Base-by-base conservation (phyloP, 2,888 invertebrate species). In the Spisula subtruncata region DNA sequence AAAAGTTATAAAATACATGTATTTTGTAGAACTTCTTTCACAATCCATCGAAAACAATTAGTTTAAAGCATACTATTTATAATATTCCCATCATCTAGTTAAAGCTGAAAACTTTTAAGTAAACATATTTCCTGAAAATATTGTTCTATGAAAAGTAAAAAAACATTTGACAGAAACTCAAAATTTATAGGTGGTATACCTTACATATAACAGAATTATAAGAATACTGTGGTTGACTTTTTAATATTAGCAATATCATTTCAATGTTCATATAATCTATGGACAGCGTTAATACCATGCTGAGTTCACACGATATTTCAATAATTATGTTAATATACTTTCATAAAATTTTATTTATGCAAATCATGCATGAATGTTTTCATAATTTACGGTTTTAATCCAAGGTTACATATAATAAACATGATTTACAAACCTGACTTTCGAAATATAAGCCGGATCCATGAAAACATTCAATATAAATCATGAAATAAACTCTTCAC, bases 381-480 rank as follows among this genome's bases (percentile, higher is more conserved):
- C 10, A 25, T 66, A 25, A 66, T 66, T 25, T 25, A 66, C 25
- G 12, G 60, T 25, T 25, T 66, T 25, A 66, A 66, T 66, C 60
- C 60, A 66, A 66, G 25, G 60, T 66, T 66, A 66, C 25, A 66
- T 41, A 41, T 25, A 5, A 66, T 25, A 66, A 66, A 66, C 12
- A n/a, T 51, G 51, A 16, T 51, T 51, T 25, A 66, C 60, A 1
- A n/a, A 20, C 25, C 1, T 8, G 5, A 66, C 12, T 25, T 0
- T 66, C 10, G 60, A 66, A n/a, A 25, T n/a, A 66, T n/a, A 66
- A 20, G 25, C 60, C 20, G 25, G 25, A 25, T 25, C 25, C 60
- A 66, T 25, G 60, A 66, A 66, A 66, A 66, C 5, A n/a, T n/a
- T n/a, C n/a, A n/a, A n/a, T n/a, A 25, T n/a, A 66, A 66, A 66